phyloP scores from a whole-genome alignment of 2,888 invertebrate species.

The Dynastes grantii region DNA sequence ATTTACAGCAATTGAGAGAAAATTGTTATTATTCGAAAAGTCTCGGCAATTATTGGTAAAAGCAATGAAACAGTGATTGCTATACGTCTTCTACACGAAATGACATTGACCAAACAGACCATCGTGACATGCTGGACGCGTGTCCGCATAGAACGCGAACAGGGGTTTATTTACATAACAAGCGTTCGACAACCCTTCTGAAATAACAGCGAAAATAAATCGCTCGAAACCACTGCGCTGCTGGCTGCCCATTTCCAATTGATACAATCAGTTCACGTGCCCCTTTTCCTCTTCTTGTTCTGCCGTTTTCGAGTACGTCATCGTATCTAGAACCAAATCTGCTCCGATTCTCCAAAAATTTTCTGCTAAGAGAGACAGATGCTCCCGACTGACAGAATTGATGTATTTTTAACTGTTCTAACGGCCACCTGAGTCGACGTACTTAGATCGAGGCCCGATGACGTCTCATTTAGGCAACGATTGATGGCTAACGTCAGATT shows the following conservation, averaged over 20 bases:
- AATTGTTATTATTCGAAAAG: too few species aligned
- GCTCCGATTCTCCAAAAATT: constrained; percentile 48
- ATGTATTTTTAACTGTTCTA: constrained; percentile 50
- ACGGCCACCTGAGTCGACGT: constrained; percentile 50
- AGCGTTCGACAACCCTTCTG: constrained; percentile 62
- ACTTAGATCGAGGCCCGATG: constrained; percentile 46
- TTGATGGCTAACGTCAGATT: constrained; percentile 50
- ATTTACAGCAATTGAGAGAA: too few species aligned
- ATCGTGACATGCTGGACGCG: constrained; percentile 38
- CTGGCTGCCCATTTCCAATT: constrained; percentile 49
- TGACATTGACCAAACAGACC: constrained; percentile 25
- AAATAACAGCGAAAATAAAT: constrained; percentile 63
- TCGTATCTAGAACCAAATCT: constrained; percentile 47
- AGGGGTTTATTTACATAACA: constrained; percentile 60
- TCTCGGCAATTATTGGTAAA: too few species aligned
- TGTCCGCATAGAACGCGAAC: constrained; percentile 21
- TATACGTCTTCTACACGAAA: constrained; percentile 18
- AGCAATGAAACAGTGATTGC: not conserved
- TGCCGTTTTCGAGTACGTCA: constrained; percentile 5
- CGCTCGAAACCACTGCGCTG: constrained; percentile 42
- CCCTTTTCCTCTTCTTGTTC: constrained; percentile 10
- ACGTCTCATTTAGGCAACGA: constrained; percentile 52
- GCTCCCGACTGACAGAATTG: constrained; percentile 30
- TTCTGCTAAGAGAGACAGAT: constrained; percentile 46
- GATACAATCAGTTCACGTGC: constrained; percentile 58